Evolutionary conservation across 2,113 vertebrate genomes (phyloP).

Genomic region (Noturus placidus): DNA sequence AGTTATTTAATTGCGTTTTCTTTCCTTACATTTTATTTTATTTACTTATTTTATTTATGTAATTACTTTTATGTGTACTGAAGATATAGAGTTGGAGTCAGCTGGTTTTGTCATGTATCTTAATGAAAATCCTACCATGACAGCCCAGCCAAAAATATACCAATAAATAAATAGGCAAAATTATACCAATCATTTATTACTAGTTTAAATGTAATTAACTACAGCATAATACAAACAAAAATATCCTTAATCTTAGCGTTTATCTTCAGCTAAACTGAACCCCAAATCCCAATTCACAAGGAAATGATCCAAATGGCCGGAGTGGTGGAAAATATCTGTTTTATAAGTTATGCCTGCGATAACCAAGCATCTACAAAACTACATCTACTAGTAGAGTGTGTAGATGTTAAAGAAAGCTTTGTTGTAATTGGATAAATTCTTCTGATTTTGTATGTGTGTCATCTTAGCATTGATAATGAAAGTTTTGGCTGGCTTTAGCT

Average conservation of each 20-base stretch:
- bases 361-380: not conserved
- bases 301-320: not conserved
- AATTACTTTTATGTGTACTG: not conserved
- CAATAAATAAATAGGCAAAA: not conserved
- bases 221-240: constrained; percentile 31
- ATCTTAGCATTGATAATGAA: constrained; percentile 18
- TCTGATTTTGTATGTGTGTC: constrained; percentile 33
- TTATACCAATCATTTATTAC: constrained; percentile 4
- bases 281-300: not conserved
- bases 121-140: constrained; percentile 13
- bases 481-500: constrained; percentile 8
- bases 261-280: not conserved
- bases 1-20: not conserved
- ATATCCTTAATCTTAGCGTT: not conserved
- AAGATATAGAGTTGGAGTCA: not conserved
- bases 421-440: not conserved
- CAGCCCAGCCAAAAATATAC: constrained; percentile 15
- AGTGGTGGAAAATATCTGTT: not conserved
- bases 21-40: not conserved
- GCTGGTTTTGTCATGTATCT: constrained; percentile 20
- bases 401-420: not conserved
- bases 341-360: not conserved
- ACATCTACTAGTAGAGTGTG: not conserved
- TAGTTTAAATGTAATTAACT: constrained; percentile 2
- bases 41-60: too few species aligned